Evolutionary conservation across 2,888 invertebrate genomes (phyloP), one percentile per base, ranked within the genome.

Genomic region (Aelia acuminata): DNA sequence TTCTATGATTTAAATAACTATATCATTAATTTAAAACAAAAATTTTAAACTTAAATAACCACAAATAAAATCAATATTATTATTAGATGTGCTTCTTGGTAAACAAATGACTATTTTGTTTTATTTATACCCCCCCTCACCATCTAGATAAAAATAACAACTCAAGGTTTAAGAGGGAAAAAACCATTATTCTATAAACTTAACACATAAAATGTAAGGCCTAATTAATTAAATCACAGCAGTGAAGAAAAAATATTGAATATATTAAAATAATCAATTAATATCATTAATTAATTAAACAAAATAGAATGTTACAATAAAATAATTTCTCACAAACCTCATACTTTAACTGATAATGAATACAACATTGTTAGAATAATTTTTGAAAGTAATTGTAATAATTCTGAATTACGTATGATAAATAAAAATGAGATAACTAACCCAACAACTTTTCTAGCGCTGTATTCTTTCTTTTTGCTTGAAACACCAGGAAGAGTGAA

Each of bases 391-490:
- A n/a, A n/a, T n/a, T n/a, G n/a, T n/a, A n/a, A n/a, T n/a, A n/a
- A n/a, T n/a, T n/a, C n/a, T n/a, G n/a, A n/a, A n/a, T n/a, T n/a
- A n/a, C n/a, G n/a, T n/a, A n/a, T n/a, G n/a, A n/a, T n/a, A n/a
- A n/a, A n/a, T n/a, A n/a, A 31, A 57, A 2, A 88, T 22, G 85
- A 20, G 20, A 57, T 57, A 50, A 92, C 94, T 93, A 93, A 96
- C 96, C 96, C 96, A 90, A 96, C 94, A 89, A 96, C 92, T 92
- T 96, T 96, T 91, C 95, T 94, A 89, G 96, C 96, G 91, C 94
- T 93, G 91, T 96, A 96, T 91, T 95, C 94, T 91, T 95, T 95
- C 89, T 93, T 95, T 90, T 90, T 90, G 49, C 88, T 90, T 15
- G 87, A 47, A 39, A 89, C 39, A 39, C 88, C 89, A 63, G 90